phyloP scores from a whole-genome alignment of 2,888 invertebrate genomes.

The Agriopis aurantiaria region DNA sequence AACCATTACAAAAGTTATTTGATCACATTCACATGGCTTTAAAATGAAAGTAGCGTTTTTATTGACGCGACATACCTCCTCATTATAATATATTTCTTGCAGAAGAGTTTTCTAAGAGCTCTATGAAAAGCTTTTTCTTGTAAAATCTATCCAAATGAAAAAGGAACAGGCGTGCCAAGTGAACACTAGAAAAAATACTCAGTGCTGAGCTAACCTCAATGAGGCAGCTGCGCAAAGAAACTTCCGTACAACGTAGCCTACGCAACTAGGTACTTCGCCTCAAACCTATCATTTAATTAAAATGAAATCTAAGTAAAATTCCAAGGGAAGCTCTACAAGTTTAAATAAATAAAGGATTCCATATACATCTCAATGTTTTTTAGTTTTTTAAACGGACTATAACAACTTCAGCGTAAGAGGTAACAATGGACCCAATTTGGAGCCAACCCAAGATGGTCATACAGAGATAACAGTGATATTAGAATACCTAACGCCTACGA shows the following conservation, averaged over 20 bases:
- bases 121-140: slow-evolving; percentile 55
- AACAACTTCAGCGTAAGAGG: not conserved
- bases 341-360: not conserved
- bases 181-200: slow-evolving; percentile 40
- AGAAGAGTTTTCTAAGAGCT: slow-evolving; percentile 32
- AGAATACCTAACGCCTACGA: slow-evolving; percentile 24
- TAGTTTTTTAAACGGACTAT: not conserved
- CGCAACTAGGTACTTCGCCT: not conserved
- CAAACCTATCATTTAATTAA: slow-evolving; percentile 12
- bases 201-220: slow-evolving; percentile 38
- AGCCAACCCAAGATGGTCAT: slow-evolving; percentile 3
- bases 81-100: slow-evolving; percentile 42
- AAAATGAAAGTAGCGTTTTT: not conserved
- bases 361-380: not conserved
- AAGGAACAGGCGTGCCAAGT: slow-evolving; percentile 20
- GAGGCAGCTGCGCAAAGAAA: slow-evolving; percentile 44
- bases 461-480: slow-evolving; percentile 7
- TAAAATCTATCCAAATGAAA: slow-evolving; percentile 55
- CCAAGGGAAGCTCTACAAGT: too few relatives aligned
- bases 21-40: too few relatives aligned
- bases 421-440: not conserved
- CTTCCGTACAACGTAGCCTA: slow-evolving; percentile 9
- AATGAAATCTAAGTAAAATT: slow-evolving; percentile 2
- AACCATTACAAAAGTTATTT: too few relatives aligned
- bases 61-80: slow-evolving; percentile 15